Evolutionary conservation across 2,797 vertebrate genomes (phyloP).

Genomic region (Poecile montanus): DNA sequence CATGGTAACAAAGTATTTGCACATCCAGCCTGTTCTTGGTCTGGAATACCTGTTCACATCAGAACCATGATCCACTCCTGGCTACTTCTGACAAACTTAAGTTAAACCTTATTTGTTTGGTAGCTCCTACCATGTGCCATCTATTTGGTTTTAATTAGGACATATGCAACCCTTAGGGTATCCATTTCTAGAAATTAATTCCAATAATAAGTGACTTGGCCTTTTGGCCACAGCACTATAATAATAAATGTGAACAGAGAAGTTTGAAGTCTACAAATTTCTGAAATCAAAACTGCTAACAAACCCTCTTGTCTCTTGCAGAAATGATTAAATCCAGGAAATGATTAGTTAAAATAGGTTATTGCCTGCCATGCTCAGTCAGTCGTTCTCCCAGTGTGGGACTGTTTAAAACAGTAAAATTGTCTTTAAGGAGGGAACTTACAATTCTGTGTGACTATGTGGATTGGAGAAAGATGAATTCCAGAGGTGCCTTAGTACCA

Average conservation of each 20-base stretch:
- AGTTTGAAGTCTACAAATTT: neutral
- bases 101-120: neutral
- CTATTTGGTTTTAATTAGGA: neutral
- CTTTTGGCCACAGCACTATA: neutral
- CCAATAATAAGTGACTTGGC: neutral
- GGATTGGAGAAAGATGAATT: neutral
- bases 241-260: neutral
- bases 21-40: neutral
- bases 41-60: neutral
- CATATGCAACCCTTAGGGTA: neutral
- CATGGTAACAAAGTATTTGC: neutral
- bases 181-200: neutral
- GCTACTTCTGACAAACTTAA: neutral
- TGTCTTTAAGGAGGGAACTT: neutral
- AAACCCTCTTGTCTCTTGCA: neutral
- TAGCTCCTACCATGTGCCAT: neutral
- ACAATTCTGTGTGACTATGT: neutral
- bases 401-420: neutral
- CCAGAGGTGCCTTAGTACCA: neutral
- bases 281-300: neutral
- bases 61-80: neutral
- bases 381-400: fast-evolving
- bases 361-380: neutral
- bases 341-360: neutral
- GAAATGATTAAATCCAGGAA: neutral